Evolutionary conservation across 2,113 vertebrate species (phyloP).

Genomic region (Campylomormyrus tamandua): DNA sequence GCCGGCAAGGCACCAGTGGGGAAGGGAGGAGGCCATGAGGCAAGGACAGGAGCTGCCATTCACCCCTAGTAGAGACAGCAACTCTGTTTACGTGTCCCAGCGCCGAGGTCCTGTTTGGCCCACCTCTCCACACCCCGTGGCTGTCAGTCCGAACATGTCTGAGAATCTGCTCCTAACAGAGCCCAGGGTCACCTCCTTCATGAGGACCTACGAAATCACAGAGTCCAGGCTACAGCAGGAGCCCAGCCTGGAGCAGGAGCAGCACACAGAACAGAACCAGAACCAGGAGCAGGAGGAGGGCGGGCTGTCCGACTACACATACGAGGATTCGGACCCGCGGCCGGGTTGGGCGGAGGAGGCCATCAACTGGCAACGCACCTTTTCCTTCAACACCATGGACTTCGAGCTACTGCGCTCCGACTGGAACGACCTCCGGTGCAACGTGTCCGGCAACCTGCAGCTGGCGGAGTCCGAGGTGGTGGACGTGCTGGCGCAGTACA

Average conservation of each 20-base stretch:
- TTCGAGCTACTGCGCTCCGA: conserved; percentile 92
- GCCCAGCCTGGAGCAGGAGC: conserved; percentile 48
- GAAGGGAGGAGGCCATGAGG: conserved; percentile 22
- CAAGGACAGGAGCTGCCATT: conserved; percentile 28
- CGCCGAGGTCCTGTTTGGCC: neutral
- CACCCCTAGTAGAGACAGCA: conserved; percentile 26
- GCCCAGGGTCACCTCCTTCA: conserved; percentile 69
- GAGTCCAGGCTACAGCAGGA: conserved; percentile 39
- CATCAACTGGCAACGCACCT: conserved; percentile 95
- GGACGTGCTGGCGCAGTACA: conserved; percentile 89
- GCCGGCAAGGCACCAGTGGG: conserved; percentile 31
- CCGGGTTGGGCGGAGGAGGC: conserved; percentile 83
- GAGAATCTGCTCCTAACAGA: conserved; percentile 36
- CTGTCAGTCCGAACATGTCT: conserved; percentile 44
- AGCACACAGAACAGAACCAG: conserved; percentile 39
- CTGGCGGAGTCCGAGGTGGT: conserved; percentile 87
- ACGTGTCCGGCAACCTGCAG: conserved; percentile 93
- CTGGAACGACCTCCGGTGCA: conserved; percentile 97
- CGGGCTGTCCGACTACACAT: conserved; percentile 78
- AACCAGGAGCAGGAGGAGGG: conserved; percentile 66
- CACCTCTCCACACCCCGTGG: conserved; percentile 24
- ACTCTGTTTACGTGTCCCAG: conserved; percentile 26
- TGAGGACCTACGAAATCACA: conserved; percentile 67
- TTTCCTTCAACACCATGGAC: conserved; percentile 87
- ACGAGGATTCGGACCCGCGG: conserved; percentile 71